Evolutionary conservation across 92 coral and sea anemone species (phyloP).

Genomic region (Bergia sp.): DNA sequence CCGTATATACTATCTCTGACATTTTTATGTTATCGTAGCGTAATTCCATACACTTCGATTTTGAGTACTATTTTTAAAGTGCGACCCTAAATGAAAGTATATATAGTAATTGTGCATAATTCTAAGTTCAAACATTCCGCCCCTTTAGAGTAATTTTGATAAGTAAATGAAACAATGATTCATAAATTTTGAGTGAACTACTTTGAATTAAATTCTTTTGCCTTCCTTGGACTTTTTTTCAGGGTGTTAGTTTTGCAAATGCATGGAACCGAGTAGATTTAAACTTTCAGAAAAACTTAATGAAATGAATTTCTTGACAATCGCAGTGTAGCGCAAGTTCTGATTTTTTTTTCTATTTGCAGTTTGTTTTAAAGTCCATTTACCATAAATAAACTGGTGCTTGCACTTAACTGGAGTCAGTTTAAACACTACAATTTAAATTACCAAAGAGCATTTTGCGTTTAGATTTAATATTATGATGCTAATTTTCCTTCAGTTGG

Average conservation of each 20-base stretch:
- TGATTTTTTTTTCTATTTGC: not conserved
- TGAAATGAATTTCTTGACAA: not conserved
- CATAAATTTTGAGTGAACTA: slow-evolving; percentile 1
- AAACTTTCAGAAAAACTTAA: not conserved
- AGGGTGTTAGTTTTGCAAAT: not conserved
- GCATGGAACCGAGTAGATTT: not conserved
- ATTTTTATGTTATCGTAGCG: not conserved
- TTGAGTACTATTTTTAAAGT: not conserved
- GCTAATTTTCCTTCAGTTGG: not conserved
- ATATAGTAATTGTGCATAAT: not conserved
- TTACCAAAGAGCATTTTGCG: not conserved
- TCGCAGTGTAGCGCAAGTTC: not conserved
- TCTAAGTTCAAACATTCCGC: not conserved
- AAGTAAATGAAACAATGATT: not conserved
- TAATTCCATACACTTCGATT: too few relatives aligned
- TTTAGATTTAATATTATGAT: slow-evolving; percentile 29
- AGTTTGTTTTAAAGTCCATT: not conserved
- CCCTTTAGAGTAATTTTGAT: not conserved
- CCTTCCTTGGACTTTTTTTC: not conserved
- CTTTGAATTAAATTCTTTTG: slow-evolving; percentile 6
- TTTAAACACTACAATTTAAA: not conserved
- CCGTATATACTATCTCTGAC: not conserved
- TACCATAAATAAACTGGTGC: not conserved
- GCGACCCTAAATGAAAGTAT: not conserved
- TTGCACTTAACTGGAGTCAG: not conserved